Percentiles rank a stretch among this genome's conserved stretches.
phyloP scores from a whole-genome alignment of 2,888 invertebrate species.

The Elysia crispata region DNA sequence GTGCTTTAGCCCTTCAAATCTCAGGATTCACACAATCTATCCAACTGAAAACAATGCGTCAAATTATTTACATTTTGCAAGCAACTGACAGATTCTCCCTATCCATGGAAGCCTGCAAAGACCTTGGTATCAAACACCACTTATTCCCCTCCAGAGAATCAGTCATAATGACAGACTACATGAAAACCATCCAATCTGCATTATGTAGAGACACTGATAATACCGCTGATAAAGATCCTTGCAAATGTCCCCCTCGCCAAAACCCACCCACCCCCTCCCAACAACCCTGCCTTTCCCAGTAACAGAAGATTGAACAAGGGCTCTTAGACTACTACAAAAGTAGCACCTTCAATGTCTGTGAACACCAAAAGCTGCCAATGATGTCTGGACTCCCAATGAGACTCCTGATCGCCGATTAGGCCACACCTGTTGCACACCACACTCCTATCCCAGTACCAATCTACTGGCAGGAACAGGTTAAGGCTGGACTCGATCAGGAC shows the following conservation, averaged over 20 bases:
- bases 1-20: constrained; percentile 50
- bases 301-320: constrained; percentile 54
- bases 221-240: background rate
- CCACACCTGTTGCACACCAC: no score
- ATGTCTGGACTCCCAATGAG: constrained; percentile 59
- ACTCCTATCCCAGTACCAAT: constrained; percentile 55
- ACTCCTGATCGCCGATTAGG: constrained; percentile 57
- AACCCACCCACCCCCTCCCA: constrained; percentile 52
- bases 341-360: constrained; percentile 64
- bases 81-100: constrained; percentile 4
- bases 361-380: constrained; percentile 58
- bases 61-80: constrained; percentile 1
- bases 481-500: constrained; percentile 61
- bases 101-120: no score
- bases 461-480: constrained; percentile 62
- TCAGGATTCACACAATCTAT: constrained; percentile 42
- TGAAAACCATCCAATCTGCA: constrained; percentile 56
- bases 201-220: background rate
- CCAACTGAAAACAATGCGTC: constrained; percentile 54
- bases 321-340: constrained; percentile 57
- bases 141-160: background rate
- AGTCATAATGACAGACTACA: constrained; percentile 45
- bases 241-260: constrained; percentile 46
- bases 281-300: constrained; percentile 54
- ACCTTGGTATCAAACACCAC: no score